Evolutionary conservation across 2,113 vertebrate species (phyloP), one percentile per base, ranked within the genome.

Genomic region (Aythya baeri): DNA sequence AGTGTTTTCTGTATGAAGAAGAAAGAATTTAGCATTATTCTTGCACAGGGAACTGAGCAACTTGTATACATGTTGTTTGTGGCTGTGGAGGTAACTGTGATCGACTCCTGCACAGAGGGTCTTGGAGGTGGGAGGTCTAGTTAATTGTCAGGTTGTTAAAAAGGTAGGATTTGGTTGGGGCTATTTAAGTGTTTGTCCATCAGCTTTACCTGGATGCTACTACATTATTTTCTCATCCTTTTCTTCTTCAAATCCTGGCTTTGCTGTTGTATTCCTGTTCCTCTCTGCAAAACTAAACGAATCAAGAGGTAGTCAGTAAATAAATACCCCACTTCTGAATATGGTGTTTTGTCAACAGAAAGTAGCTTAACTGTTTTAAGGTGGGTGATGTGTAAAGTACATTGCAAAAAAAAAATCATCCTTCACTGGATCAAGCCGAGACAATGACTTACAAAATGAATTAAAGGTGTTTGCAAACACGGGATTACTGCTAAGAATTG

Each of bases 41-140:
- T 52, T 74, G 31, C 31, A 49, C 4, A 22, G 77, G n/a, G 34
- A 82, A 57, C 41, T 59, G 59, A 84, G 34, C 5, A 6, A 14
- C 43, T 70, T 46, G 46, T 9, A 1, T 50, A 3, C 36, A 8
- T 78, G 87, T 50, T 29, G 34, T 21, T 66, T 67, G 46, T 93
- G 55, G 12, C 83, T 61, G 18, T 83, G 52, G 9, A 55, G 46
- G 7, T 91, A 68, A 27, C 38, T 34, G 26, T 15, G 43, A 32
- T 58, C 50, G 50, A 1, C 32, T 68, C 44, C 71, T 86, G 58
- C 61, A 21, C 26, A 13, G 71, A 71, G 26, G 14, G 12, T 38
- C 68, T 57, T 61, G 57, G 43, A 90, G 34, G 68, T 96, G 90
- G 94, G 93, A 97, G 94, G 93, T 96, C 96, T 76, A 13, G 54